A percentile compares a stretch with the other conserved stretches of the same genome.
phyloP scores from a whole-genome alignment of 2,888 invertebrate species.

The Nebria brevicollis region DNA sequence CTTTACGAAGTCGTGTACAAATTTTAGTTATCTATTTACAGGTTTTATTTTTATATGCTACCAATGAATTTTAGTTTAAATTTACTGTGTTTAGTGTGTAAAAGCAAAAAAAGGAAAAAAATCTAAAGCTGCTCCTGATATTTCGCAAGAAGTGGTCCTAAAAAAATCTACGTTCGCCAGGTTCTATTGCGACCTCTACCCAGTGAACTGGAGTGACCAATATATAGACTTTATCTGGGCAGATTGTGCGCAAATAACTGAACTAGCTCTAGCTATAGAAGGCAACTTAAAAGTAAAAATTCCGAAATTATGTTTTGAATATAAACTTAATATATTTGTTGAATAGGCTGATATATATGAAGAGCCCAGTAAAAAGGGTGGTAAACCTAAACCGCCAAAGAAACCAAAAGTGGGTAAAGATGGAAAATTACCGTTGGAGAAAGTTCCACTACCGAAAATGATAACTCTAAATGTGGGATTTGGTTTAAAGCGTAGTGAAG shows the following conservation, averaged over 20 bases:
- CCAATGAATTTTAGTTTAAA: conserved; percentile 16
- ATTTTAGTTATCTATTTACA: conserved; percentile 66
- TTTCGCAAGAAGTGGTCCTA: conserved; percentile 51
- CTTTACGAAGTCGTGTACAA: conserved; percentile 66
- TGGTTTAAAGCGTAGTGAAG: conserved; percentile 54
- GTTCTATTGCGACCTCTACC: conserved; percentile 63
- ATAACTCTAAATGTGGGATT: conserved; percentile 64
- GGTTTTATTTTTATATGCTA: conserved; percentile 55
- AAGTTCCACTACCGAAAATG: conserved; percentile 62
- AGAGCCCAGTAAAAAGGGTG: conserved; percentile 49
- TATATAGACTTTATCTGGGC: conserved; percentile 70
- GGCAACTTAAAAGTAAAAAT: conserved; percentile 56
- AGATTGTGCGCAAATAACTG: conserved; percentile 56
- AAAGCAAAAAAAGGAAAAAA: background rate
- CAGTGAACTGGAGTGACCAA: conserved; percentile 67
- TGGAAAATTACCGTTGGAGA: conserved; percentile 50
- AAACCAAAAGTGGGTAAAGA: conserved; percentile 59
- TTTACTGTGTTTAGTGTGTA: background rate
- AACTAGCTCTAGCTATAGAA: conserved; percentile 57
- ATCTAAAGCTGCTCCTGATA: conserved; percentile 9
- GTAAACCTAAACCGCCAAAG: conserved; percentile 48
- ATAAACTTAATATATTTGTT: background rate
- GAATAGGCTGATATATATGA: conserved; percentile 18
- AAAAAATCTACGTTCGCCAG: conserved; percentile 62
- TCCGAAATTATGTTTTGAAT: no score